Evolutionary conservation across 2,888 invertebrate species (phyloP).

Genomic region (Oxystoma pomonae): DNA sequence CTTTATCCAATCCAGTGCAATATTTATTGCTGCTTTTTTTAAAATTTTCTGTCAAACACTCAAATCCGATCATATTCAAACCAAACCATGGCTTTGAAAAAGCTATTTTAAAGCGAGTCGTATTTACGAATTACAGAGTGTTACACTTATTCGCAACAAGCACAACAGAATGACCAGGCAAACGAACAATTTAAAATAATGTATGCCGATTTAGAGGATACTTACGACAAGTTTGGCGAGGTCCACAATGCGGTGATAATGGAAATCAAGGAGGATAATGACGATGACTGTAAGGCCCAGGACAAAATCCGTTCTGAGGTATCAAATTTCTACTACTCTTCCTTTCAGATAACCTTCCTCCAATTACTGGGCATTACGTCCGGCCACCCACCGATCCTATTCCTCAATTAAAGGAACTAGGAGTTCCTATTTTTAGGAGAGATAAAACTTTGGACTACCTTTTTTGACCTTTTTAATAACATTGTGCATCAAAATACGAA

Average conservation of each 20-base stretch:
- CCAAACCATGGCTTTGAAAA: no score
- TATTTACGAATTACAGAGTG: no score
- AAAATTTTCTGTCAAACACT: no score
- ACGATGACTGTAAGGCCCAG: background rate
- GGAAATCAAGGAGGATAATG: background rate
- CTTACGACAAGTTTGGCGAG: background rate
- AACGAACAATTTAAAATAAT: background rate
- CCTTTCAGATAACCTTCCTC: background rate
- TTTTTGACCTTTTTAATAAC: background rate
- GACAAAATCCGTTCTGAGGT: background rate
- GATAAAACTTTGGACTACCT: background rate
- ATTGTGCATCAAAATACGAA: background rate
- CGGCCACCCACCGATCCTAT: background rate
- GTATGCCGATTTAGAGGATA: background rate
- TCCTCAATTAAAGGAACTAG: background rate
- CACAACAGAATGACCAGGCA: background rate
- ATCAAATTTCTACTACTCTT: background rate
- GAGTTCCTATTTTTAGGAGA: background rate
- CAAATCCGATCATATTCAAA: no score
- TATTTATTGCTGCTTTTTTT: no score
- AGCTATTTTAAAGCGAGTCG: no score
- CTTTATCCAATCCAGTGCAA: no score
- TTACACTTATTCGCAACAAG: background rate
- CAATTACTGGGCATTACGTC: background rate
- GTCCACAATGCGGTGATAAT: background rate